Base-by-base conservation (phyloP, 2,113 vertebrate species). In the Pao palembangensis region DNA sequence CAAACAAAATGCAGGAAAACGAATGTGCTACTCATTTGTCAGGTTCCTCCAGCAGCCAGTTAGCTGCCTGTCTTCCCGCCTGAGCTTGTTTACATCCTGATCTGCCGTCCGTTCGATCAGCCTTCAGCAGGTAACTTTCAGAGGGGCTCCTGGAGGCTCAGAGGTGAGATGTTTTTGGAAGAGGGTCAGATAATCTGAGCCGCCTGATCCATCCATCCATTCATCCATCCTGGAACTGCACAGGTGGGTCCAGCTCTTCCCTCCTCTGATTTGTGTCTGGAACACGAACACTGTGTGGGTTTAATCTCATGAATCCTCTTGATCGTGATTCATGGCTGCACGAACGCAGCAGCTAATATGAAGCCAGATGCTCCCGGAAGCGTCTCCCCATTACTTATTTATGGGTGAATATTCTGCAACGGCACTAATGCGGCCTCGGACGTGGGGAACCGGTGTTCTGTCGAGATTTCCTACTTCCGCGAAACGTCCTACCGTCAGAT, bases 301-400 rank as follows among this genome's bases (percentile, higher is more conserved):
- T 31, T 64, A 78, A 76, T 6, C 74, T 56, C 69, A 78, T 78
- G 71, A 83, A 81, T 83, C 70, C 67, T 64, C 64, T 86, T 90
- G 78, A 88, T 81, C 81, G 71, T 85, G 86, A 88, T 84, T 57
- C 79, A 87, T 89, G 76, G 78, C 57, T 83, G 74, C 61, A 71
- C 54, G 75, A 83, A 74, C 47, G 14, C 50, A 50, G 73, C 58
- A 69, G 69, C 73, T 51, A 47, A 80, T 78, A 75, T 75, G 69
- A 68, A 84, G 67, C 84, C 79, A 84, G 73, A 88, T 83, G 81
- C 81, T 78, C 78, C 80, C 72, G 81, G 84, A 84, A 86, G 81
- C 78, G 65, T 76, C 80, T 67, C 61, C 44, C 67, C 82, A 85
- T 90, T 80, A 87, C 85, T 86, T 88, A 91, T 89, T 90, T 74